Evolutionary conservation across 1,140 invertebrate species (phyloP).

Genomic region (Argopecten irradians): DNA sequence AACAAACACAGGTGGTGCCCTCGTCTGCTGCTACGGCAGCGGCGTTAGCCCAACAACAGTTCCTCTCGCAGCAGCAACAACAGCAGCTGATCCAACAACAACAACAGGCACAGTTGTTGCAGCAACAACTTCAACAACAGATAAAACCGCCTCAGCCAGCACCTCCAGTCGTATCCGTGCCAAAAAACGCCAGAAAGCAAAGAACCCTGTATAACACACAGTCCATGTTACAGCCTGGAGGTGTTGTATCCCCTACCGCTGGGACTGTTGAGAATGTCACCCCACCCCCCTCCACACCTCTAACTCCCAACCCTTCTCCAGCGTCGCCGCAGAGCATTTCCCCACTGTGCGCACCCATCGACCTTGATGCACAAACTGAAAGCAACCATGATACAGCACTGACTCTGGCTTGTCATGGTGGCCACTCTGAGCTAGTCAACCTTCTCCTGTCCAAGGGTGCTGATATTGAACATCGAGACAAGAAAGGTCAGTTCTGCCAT

Average conservation of each 20-base stretch:
- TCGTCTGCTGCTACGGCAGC: slow-evolving; percentile 31
- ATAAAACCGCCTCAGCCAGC: slow-evolving; percentile 57
- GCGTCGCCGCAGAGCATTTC: slow-evolving; percentile 67
- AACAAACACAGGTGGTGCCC: slow-evolving; percentile 50
- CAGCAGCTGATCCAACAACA: slow-evolving; percentile 71
- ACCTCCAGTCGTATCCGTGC: slow-evolving; percentile 41
- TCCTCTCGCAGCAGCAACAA: slow-evolving; percentile 66
- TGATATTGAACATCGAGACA: slow-evolving; percentile 98
- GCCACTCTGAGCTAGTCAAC: slow-evolving; percentile 96
- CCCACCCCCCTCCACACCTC: slow-evolving; percentile 61
- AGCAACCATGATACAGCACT: slow-evolving; percentile 99
- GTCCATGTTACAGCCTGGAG: slow-evolving; percentile 43
- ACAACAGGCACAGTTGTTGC: slow-evolving; percentile 76
- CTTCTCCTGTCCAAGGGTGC: slow-evolving; percentile 92
- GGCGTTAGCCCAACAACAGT: slow-evolving; percentile 51
- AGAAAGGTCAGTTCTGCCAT: slow-evolving; percentile 82
- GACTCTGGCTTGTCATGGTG: slow-evolving; percentile 97
- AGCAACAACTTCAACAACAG: slow-evolving; percentile 70
- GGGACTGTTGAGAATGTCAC: slow-evolving; percentile 59
- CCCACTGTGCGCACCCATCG: slow-evolving; percentile 77
- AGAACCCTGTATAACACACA: slow-evolving; percentile 52
- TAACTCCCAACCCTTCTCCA: slow-evolving; percentile 68
- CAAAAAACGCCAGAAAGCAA: slow-evolving; percentile 46
- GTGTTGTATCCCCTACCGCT: slow-evolving; percentile 37
- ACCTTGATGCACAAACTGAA: slow-evolving; percentile 97